Evolutionary conservation across 1,140 invertebrate genomes (phyloP).

Genomic region (Pseudomyrmex gracilis): DNA sequence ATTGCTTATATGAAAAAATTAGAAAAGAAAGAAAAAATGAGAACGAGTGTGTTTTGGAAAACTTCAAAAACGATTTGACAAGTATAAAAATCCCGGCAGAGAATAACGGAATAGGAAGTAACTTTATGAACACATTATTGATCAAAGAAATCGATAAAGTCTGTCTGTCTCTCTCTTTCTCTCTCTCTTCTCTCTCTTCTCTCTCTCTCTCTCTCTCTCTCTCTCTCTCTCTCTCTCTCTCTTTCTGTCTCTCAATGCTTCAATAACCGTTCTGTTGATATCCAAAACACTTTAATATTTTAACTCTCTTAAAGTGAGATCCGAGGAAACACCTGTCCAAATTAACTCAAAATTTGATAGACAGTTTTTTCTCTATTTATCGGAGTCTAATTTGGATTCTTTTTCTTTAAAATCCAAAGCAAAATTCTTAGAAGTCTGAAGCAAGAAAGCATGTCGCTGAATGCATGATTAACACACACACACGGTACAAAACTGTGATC

Average conservation of each 20-base stretch:
- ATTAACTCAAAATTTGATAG: slow-evolving; percentile 91
- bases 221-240: too few species aligned
- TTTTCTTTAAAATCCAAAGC: slow-evolving; percentile 85
- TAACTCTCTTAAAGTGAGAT: slow-evolving; percentile 94
- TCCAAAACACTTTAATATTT: slow-evolving; percentile 96
- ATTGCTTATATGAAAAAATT: slow-evolving; percentile 96
- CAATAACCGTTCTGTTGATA: slow-evolving; percentile 94
- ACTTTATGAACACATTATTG: slow-evolving; percentile 95
- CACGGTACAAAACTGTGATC: slow-evolving; percentile 97
- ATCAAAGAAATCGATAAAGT: slow-evolving; percentile 97
- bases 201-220: too few species aligned
- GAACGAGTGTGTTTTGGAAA: slow-evolving; percentile 89
- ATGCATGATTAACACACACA: slow-evolving; percentile 92
- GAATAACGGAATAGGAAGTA: slow-evolving; percentile 94
- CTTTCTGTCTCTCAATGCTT: too few species aligned
- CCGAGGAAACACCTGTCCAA: slow-evolving; percentile 94
- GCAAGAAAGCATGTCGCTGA: slow-evolving; percentile 94
- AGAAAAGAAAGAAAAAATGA: slow-evolving; percentile 94
- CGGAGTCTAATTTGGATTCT: slow-evolving; percentile 94
- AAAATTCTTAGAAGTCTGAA: slow-evolving; percentile 90
- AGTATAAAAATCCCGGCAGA: slow-evolving; percentile 95
- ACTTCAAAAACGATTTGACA: slow-evolving; percentile 92
- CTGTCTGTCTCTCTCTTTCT: too few species aligned
- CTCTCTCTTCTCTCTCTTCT: too few species aligned
- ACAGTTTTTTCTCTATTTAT: slow-evolving; percentile 94